Evolutionary conservation across 2,797 vertebrate genomes (phyloP).

Genomic region (Gallinago solitaria): DNA sequence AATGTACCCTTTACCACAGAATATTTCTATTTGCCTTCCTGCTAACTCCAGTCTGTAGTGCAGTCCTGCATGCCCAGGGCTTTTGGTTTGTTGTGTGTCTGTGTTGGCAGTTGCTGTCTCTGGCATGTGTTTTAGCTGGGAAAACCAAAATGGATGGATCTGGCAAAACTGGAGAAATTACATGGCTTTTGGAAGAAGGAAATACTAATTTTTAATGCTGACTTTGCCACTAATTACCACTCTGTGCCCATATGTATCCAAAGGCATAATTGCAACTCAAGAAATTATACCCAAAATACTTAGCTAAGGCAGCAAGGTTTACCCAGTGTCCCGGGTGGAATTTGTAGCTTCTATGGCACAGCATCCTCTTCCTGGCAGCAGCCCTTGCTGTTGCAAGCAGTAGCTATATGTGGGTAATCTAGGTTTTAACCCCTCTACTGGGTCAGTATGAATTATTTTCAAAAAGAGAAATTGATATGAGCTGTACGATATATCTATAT

Average conservation of each 20-base stretch:
- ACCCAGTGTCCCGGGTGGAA: not conserved
- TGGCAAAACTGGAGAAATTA: not conserved
- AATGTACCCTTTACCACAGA: not conserved
- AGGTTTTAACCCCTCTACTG: not conserved
- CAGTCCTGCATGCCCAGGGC: rapidly evolving
- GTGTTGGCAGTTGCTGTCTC: not conserved
- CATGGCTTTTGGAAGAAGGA: not conserved
- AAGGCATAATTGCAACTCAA: not conserved
- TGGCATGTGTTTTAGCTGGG: not conserved
- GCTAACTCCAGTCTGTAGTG: not conserved
- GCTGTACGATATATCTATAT: not conserved
- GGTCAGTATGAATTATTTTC: not conserved
- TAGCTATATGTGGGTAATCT: not conserved
- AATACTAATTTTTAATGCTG: not conserved
- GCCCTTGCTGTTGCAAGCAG: not conserved
- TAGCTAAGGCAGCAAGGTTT: not conserved
- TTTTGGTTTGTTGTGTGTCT: not conserved
- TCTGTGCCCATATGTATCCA: not conserved
- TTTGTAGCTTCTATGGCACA: not conserved
- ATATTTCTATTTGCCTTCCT: not conserved
- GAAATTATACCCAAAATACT: not conserved
- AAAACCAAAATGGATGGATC: not conserved
- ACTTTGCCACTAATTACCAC: not conserved
- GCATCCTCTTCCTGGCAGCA: not conserved
- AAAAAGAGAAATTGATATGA: not conserved